Evolutionary conservation across 2,888 invertebrate genomes (phyloP).

Genomic region (Pelosia muscerda): DNA sequence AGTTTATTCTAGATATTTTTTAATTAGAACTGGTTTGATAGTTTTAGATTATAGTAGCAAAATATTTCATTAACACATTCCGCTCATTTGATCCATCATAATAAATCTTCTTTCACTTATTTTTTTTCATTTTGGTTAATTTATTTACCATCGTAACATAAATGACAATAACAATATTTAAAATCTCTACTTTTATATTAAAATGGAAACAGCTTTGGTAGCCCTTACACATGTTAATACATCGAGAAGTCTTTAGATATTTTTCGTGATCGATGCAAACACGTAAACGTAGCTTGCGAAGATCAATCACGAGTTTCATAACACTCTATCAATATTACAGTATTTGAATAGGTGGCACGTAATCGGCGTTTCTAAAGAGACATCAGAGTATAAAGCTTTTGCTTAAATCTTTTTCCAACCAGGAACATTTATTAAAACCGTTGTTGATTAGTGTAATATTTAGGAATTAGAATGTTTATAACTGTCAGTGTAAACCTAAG

Average conservation of each 20-base stretch:
- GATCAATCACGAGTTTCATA: constrained; percentile 53
- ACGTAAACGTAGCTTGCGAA: constrained; percentile 40
- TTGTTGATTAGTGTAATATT: too few relatives aligned
- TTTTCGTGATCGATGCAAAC: constrained; percentile 39
- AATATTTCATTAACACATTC: background rate
- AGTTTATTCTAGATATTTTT: too few relatives aligned
- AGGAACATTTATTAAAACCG: background rate
- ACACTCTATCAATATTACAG: constrained; percentile 50
- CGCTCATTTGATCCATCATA: background rate
- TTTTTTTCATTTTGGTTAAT: background rate
- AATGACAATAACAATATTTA: background rate
- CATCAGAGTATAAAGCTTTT: constrained; percentile 18
- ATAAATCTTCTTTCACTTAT: background rate
- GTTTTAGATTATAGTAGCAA: too few relatives aligned
- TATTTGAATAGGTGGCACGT: constrained; percentile 45
- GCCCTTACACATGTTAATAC: constrained; percentile 23
- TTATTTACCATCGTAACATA: background rate
- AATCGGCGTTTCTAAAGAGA: constrained; percentile 21
- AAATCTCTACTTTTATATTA: background rate
- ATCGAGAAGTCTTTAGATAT: constrained; percentile 45
- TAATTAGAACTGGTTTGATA: too few relatives aligned
- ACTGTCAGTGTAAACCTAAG: too few relatives aligned
- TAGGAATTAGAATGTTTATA: too few relatives aligned
- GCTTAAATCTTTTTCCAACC: constrained; percentile 11
- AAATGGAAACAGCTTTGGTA: background rate